Percentiles rank a stretch among this genome's conserved stretches.
Evolutionary conservation across 2,888 invertebrate genomes (phyloP).

Genomic region (Anaspis maculata): DNA sequence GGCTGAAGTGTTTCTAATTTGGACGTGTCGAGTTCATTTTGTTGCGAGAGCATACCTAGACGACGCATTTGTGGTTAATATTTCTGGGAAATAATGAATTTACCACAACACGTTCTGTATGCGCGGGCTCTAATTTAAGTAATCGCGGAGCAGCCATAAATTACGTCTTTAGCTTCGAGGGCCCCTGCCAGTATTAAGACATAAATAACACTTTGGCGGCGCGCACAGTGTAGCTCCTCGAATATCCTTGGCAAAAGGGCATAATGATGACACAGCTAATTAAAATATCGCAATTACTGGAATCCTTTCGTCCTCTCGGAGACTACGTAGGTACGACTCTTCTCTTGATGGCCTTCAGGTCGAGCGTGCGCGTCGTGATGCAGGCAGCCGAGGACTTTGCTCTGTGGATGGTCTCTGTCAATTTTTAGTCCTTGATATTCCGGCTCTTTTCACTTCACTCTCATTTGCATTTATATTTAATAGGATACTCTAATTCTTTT

Average conservation of each 20-base stretch:
- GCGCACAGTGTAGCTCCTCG: no score
- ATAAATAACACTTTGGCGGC: conserved; percentile 14
- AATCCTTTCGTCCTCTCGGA: conserved; percentile 22
- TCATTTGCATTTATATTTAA: conserved; percentile 21
- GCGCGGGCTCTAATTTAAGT: conserved; percentile 9
- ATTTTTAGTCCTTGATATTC: conserved; percentile 16
- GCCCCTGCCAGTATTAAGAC: conserved; percentile 8
- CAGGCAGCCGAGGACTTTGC: conserved; percentile 6
- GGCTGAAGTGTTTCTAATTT: conserved; percentile 5
- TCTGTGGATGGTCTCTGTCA: conserved; percentile 11
- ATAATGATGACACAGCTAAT: conserved; percentile 34
- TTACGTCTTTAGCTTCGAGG: conserved; percentile 8
- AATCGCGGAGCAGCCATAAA: conserved; percentile 12
- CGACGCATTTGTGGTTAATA: not conserved
- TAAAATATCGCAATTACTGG: conserved; percentile 32
- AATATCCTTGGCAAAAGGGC: not conserved
- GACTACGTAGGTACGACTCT: no score
- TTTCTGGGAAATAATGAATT: conserved; percentile 8
- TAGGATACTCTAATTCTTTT: conserved; percentile 19
- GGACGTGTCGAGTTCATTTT: conserved; percentile 3
- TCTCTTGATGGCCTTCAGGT: conserved; percentile 17
- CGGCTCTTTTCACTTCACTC: conserved; percentile 9
- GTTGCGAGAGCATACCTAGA: not conserved
- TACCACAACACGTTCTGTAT: no score
- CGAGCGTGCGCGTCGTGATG: conserved; percentile 5